Evolutionary conservation across 2,797 vertebrate species (phyloP).

Genomic region (Sebastes glaucus): DNA sequence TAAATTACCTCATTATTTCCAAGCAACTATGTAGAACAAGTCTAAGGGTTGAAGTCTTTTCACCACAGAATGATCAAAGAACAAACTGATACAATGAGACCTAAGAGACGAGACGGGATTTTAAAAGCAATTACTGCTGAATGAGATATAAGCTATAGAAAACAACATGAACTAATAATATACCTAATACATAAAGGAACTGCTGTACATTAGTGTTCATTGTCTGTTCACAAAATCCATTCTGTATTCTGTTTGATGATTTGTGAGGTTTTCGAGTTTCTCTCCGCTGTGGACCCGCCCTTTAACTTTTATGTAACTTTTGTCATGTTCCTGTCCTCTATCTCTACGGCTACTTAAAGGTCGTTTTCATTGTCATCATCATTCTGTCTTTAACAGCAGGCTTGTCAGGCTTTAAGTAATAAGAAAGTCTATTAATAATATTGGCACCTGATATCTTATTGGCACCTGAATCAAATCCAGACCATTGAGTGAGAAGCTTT

Average conservation of each 20-base stretch:
- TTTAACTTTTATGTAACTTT: background rate
- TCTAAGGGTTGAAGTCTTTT: background rate
- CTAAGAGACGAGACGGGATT: background rate
- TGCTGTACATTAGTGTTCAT: background rate
- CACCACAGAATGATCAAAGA: background rate
- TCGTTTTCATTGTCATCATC: background rate
- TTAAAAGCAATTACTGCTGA: background rate
- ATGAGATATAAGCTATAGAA: background rate
- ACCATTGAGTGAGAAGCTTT: background rate
- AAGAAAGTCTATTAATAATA: slow-evolving; percentile 1
- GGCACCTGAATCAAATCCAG: slow-evolving; percentile 12
- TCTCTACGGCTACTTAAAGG: background rate
- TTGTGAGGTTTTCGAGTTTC: too few relatives aligned
- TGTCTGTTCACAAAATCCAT: background rate
- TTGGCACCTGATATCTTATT: slow-evolving; percentile 3
- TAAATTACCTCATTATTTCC: background rate
- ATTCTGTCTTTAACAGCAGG: background rate
- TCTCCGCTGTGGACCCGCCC: background rate
- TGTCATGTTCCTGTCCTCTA: background rate
- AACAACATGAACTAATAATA: background rate
- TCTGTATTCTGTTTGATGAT: background rate
- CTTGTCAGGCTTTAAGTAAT: background rate
- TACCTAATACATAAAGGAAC: background rate
- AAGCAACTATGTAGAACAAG: background rate
- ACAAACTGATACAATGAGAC: background rate